Conservation (phyloP, 1,140 invertebrate genomes). For the Manduca sexta region DNA sequence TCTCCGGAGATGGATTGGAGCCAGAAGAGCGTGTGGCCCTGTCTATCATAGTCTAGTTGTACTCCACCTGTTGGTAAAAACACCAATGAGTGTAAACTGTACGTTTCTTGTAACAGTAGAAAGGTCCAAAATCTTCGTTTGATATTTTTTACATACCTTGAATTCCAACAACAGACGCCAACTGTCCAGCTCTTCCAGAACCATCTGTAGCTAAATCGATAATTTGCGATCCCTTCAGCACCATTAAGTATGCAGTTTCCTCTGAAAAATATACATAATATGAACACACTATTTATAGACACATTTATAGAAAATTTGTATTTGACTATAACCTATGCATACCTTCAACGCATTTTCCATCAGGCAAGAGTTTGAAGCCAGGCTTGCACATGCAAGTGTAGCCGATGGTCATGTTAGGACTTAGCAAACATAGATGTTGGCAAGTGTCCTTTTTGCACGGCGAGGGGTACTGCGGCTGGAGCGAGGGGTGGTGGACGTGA, state of each 20-base stretch:
- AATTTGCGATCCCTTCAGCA: constrained; percentile 92
- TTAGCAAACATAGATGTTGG: constrained; percentile 93
- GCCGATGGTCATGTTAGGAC: constrained; percentile 78
- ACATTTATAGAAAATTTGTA: background rate
- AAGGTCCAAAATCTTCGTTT: background rate
- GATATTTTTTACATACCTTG: constrained; percentile 72
- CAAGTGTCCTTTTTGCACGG: constrained; percentile 88
- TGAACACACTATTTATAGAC: background rate
- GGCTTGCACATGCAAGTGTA: constrained; percentile 94
- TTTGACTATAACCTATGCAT: background rate
- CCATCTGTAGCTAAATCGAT: constrained; percentile 87
- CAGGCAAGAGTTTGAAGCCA: constrained; percentile 81
- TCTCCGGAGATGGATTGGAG: constrained; percentile 83
- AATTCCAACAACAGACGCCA: constrained; percentile 93
- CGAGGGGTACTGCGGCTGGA: constrained; percentile 91
- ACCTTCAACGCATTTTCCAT: constrained; percentile 84
- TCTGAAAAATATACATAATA: constrained; percentile 68
- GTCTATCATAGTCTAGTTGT: constrained; percentile 93
- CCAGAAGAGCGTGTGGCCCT: constrained; percentile 89
- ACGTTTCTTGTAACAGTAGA: too few relatives aligned
- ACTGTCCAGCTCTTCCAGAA: constrained; percentile 82
- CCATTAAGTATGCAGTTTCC: constrained; percentile 91
- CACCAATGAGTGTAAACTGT: too few relatives aligned
- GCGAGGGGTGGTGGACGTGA: constrained; percentile 92
- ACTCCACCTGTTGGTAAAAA: constrained; percentile 73